Evolutionary conservation across 1,140 invertebrate genomes (phyloP), one percentile per base, ranked within the genome.

Genomic region (Lepeophtheirus salmonis): DNA sequence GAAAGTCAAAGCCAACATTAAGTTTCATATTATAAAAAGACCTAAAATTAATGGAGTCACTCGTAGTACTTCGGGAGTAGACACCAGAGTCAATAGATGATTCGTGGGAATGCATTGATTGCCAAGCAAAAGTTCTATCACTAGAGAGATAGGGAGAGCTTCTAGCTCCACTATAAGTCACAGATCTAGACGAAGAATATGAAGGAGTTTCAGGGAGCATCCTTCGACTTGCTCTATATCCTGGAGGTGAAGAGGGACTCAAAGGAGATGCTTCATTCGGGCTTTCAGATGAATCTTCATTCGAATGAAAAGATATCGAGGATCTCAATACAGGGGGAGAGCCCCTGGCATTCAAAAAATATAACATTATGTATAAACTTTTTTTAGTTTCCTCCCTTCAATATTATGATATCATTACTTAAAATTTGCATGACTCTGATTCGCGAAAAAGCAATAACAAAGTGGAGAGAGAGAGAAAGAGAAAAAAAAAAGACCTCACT

Each of bases 31-130:
- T 41, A 10, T 41, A 41, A n/a, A 12, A n/a, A 41, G n/a, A 52
- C n/a, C 50, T 16, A 16, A 52, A 22, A 22, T 18, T 4, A 52
- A 52, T 57, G 6, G 55, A 57, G 25, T 57, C 55, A 16, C 23
- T 23, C 55, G 55, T 57, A 2, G 55, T 57, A 30, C 55, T 57
- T 16, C 55, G 14, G 16, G 22, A 26, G 55, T 57, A 57, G 16
- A 57, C 26, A 2, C 55, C 55, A 30, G 55, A 57, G 26, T 57
- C 55, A 16, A 57, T 41, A 10, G 30, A 41, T 41, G 30, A 41
- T n/a, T 41, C 30, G n/a, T n/a, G n/a, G 30, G 6, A 6, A n/a
- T 41, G 30, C 30, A 41, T 41, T 41, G 30, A 41, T 41, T 41
- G 30, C 30, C 30, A 41, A 41, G 30, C 30, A 41, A 41, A n/a